These are phyloP conservation scores for Cistogaster globosa DNA, from an alignment of 2,888 invertebrate species.

Conservation along the genomic window DNA sequence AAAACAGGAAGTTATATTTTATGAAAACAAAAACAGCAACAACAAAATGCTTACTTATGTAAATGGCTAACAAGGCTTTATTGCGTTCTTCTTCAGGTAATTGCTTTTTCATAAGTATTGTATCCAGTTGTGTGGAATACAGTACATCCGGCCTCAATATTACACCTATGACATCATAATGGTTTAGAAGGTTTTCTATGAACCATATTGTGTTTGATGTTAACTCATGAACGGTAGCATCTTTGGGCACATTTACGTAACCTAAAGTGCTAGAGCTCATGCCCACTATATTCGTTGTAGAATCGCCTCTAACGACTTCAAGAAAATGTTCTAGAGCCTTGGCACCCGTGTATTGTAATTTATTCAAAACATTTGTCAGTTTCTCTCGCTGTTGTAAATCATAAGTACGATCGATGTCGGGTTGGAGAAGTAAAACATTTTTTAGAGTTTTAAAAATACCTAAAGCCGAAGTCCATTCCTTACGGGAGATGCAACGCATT, in stretches of 20 bases:
- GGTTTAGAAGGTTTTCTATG: constrained; percentile 92
- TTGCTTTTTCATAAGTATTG: constrained; percentile 83
- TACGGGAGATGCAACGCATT: constrained; percentile 89
- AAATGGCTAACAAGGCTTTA: constrained; percentile 89
- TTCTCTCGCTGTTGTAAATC: constrained; percentile 88
- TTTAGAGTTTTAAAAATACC: constrained; percentile 92
- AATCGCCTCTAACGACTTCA: constrained; percentile 91
- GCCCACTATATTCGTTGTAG: constrained; percentile 88
- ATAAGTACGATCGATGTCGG: constrained; percentile 91
- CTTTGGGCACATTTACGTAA: constrained; percentile 87
- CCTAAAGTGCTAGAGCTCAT: constrained; percentile 80
- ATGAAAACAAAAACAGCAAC: not conserved
- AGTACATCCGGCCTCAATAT: constrained; percentile 86
- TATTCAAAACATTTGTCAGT: constrained; percentile 89
- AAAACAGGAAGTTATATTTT: not conserved
- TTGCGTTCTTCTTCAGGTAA: constrained; percentile 84
- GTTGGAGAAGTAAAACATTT: constrained; percentile 89
- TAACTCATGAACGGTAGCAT: constrained; percentile 98
- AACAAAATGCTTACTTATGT: constrained; percentile 87
- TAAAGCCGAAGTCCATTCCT: constrained; percentile 91
- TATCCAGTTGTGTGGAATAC: constrained; percentile 84
- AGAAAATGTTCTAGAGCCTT: constrained; percentile 96
- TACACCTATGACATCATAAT: constrained; percentile 88
- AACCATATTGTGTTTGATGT: constrained; percentile 97
- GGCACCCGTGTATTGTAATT: constrained; percentile 90